These are phyloP conservation scores for Camponotus vicinus DNA, from an alignment of 1,140 invertebrate genomes.

Conservation along the genomic window DNA sequence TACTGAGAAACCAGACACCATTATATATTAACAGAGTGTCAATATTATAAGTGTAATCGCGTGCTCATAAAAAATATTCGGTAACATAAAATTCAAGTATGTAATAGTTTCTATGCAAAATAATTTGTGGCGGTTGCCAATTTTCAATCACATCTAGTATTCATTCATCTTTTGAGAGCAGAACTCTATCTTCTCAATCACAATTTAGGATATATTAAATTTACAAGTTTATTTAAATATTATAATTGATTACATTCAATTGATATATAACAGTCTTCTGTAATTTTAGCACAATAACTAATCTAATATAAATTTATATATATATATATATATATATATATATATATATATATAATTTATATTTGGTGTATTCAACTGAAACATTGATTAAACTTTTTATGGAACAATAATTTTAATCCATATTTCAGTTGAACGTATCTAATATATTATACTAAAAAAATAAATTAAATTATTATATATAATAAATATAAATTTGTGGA, in stretches of 20 bases:
- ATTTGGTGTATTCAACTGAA: too few relatives aligned
- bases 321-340: too few relatives aligned
- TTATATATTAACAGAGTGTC: constrained; percentile 31
- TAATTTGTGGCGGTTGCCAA: constrained; percentile 20
- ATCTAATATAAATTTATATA: too few relatives aligned
- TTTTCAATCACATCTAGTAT: constrained; percentile 9
- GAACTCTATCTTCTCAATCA: not conserved
- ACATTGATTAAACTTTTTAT: too few relatives aligned
- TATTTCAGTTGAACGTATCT: too few relatives aligned
- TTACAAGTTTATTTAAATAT: not conserved
- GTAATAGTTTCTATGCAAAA: constrained; percentile 13
- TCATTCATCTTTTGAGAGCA: not conserved
- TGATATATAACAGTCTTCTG: too few relatives aligned
- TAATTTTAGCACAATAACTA: too few relatives aligned
- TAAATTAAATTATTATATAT: too few relatives aligned
- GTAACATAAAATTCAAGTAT: constrained; percentile 31
- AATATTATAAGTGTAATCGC: constrained; percentile 20
- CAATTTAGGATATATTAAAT: not conserved
- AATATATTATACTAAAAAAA: too few relatives aligned
- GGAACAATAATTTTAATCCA: too few relatives aligned
- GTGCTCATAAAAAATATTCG: constrained; percentile 39
- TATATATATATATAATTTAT: too few relatives aligned
- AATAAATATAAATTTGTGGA: too few relatives aligned
- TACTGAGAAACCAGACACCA: constrained; percentile 49
- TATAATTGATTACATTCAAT: not conserved